Evolutionary conservation across 2,113 vertebrate genomes (phyloP).

Genomic region (Apteryx mantelli): DNA sequence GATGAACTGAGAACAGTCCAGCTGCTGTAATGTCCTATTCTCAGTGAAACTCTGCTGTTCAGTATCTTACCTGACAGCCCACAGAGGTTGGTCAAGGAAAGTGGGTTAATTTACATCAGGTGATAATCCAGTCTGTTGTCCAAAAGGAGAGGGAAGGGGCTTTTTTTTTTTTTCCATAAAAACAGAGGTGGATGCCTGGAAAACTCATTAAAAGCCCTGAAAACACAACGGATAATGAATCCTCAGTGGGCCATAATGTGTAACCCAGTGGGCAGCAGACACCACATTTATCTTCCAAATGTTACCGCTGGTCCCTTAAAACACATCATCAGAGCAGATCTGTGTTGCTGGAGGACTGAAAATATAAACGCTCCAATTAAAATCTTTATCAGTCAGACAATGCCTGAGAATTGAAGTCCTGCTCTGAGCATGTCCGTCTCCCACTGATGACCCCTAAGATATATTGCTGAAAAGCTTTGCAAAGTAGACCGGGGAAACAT

Average conservation of each 20-base stretch:
- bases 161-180: not conserved
- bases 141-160: not conserved
- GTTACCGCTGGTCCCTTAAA: slow-evolving; percentile 23
- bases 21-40: not conserved
- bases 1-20: not conserved
- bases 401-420: not conserved
- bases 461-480: not conserved
- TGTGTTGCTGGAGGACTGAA: slow-evolving; percentile 24
- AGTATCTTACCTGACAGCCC: not conserved
- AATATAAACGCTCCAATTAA: slow-evolving; percentile 64
- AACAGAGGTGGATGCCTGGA: not conserved
- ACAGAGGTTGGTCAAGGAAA: not conserved
- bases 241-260: not conserved
- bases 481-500: not conserved
- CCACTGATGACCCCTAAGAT: slow-evolving; percentile 18
- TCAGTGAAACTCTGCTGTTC: not conserved
- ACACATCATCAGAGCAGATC: slow-evolving; percentile 38
- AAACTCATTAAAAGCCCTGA: slow-evolving; percentile 7
- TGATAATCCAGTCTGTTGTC: not conserved
- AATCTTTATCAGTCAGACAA: slow-evolving; percentile 50
- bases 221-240: not conserved
- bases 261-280: slow-evolving; percentile 30
- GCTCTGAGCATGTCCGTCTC: not conserved
- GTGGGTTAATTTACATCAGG: not conserved
- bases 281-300: slow-evolving; percentile 42